phyloP scores from a whole-genome alignment of 2,797 vertebrate species.

The Lutjanus argentimaculatus region DNA sequence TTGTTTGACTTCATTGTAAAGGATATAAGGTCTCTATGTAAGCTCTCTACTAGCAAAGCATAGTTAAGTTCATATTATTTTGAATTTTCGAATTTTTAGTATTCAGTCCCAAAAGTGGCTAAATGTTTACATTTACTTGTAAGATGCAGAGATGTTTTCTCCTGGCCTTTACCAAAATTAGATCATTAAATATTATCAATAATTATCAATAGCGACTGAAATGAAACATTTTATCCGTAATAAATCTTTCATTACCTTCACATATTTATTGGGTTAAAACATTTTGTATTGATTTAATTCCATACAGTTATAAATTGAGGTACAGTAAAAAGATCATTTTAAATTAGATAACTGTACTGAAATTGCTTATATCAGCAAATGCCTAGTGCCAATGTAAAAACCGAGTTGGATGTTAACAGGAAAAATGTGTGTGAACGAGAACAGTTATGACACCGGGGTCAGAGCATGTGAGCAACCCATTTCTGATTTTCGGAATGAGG shows the following conservation, averaged over 20 bases:
- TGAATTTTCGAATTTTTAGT: not conserved
- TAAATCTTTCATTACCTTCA: too few relatives aligned
- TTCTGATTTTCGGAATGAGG: slow-evolving; percentile 48
- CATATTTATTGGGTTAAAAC: not conserved
- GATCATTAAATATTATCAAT: too few relatives aligned
- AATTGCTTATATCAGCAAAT: not conserved
- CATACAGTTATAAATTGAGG: not conserved
- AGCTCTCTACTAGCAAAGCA: not conserved
- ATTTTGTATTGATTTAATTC: not conserved
- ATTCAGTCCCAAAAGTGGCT: not conserved
- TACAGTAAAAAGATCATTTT: not conserved
- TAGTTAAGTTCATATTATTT: not conserved
- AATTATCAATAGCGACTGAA: too few relatives aligned
- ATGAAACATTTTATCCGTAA: too few relatives aligned
- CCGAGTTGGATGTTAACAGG: not conserved
- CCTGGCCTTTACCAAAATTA: too few relatives aligned
- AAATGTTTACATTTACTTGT: not conserved
- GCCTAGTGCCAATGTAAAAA: not conserved
- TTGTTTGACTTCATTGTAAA: not conserved
- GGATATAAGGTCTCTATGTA: not conserved
- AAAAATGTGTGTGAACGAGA: not conserved
- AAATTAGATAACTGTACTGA: not conserved
- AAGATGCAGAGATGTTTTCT: not conserved
- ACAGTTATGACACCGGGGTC: slow-evolving; percentile 36
- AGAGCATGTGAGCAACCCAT: slow-evolving; percentile 29